A percentile compares a stretch with the other conserved stretches of the same genome.
Conservation (phyloP, 2,888 invertebrate genomes). For the Orchesella flavescens region DNA sequence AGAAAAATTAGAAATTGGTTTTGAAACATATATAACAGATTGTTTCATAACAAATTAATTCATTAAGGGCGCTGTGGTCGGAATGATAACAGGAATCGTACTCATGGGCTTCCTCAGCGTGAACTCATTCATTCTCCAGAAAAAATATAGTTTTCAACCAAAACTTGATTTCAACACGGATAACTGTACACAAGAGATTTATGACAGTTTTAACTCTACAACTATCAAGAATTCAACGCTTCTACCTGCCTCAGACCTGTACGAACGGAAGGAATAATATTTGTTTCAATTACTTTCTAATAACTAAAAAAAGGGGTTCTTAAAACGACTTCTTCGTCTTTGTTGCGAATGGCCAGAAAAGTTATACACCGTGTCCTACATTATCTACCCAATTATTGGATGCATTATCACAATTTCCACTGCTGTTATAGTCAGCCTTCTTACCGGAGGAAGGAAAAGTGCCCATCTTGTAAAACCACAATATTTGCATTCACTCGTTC, state of each 20-base stretch:
- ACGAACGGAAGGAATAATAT: too few relatives aligned
- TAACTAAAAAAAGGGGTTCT: too few relatives aligned
- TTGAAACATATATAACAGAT: too few relatives aligned
- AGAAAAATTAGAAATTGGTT: too few relatives aligned
- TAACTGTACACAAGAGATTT: constrained; percentile 34
- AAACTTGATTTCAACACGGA: constrained; percentile 48
- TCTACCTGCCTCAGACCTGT: constrained; percentile 38
- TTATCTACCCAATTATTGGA: constrained; percentile 65
- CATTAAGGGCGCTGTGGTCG: constrained; percentile 67
- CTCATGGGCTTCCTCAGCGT: constrained; percentile 58
- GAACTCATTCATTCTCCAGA: constrained; percentile 61
- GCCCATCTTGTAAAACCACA: constrained; percentile 57
- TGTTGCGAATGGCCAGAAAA: constrained; percentile 59
- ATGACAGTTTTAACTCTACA: constrained; percentile 10
- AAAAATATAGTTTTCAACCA: constrained; percentile 51
- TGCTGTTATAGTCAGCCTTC: constrained; percentile 51
- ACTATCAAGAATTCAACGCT: constrained; percentile 13
- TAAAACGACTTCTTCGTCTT: too few relatives aligned
- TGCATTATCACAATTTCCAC: constrained; percentile 59
- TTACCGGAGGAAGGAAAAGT: constrained; percentile 39
- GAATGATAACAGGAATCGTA: constrained; percentile 55
- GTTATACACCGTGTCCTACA: constrained; percentile 61
- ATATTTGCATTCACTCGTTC: constrained; percentile 60
- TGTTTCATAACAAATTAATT: too few relatives aligned
- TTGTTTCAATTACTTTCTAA: background rate